Evolutionary conservation across 2,113 vertebrate genomes (phyloP).

Genomic region (Anhinga anhinga): DNA sequence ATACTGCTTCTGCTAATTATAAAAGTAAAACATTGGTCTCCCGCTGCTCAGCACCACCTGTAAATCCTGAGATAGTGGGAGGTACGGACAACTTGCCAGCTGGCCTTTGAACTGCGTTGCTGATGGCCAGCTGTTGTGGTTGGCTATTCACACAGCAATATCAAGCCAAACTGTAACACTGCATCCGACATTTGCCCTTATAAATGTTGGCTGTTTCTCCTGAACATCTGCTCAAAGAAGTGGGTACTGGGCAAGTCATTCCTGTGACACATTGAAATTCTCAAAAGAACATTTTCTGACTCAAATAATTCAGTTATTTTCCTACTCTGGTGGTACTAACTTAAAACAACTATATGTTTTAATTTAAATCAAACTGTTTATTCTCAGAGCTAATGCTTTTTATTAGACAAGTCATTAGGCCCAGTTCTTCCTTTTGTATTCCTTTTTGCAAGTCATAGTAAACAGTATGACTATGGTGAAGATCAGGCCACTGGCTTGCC

Average conservation of each 20-base stretch:
- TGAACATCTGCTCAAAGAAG: background rate
- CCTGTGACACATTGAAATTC: background rate
- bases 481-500: background rate
- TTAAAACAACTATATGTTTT: background rate
- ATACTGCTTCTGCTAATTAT: background rate
- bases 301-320: background rate
- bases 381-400: background rate
- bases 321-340: background rate
- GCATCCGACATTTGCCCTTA: background rate
- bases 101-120: background rate
- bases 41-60: background rate
- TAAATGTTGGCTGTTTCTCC: background rate
- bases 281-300: background rate
- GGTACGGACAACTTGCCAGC: background rate
- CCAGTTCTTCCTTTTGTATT: background rate
- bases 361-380: background rate
- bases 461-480: background rate
- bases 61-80: background rate
- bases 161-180: background rate
- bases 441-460: background rate
- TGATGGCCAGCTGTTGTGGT: background rate
- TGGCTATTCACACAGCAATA: background rate
- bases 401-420: background rate
- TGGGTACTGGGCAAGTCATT: background rate
- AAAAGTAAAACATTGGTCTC: background rate